Evolutionary conservation across 2,797 vertebrate species (phyloP).

Genomic region (Pelochelys cantorii): DNA sequence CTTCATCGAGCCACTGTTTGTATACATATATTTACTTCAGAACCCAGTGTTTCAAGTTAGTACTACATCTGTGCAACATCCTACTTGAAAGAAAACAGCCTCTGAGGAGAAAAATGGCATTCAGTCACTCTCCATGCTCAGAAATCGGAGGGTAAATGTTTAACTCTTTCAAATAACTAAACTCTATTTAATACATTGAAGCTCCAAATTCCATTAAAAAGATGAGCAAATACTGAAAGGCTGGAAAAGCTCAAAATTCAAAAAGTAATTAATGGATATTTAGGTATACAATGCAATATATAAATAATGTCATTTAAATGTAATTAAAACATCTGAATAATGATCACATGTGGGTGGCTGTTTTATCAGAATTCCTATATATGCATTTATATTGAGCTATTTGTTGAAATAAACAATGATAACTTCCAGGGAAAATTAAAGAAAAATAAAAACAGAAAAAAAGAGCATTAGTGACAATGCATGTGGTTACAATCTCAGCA

Average conservation of each 20-base stretch:
- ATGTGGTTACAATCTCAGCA: neutral
- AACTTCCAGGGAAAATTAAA: neutral
- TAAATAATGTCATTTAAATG: neutral
- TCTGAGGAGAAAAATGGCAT: neutral
- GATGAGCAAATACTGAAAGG: neutral
- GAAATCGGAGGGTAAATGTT: neutral
- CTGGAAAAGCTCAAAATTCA: neutral
- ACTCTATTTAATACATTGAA: neutral
- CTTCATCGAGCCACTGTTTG: slow-evolving; percentile 3
- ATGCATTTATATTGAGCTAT: neutral
- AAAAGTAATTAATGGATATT: neutral
- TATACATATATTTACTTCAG: neutral
- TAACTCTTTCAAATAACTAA: neutral
- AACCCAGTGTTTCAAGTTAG: neutral
- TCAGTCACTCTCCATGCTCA: neutral
- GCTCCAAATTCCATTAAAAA: neutral
- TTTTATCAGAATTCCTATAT: neutral
- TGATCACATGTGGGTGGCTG: neutral
- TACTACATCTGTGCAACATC: neutral
- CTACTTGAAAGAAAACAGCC: neutral
- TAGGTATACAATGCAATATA: neutral
- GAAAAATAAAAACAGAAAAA: neutral
- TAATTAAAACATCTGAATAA: neutral
- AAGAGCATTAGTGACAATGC: neutral
- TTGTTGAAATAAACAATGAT: neutral